A percentile compares a stretch with the other conserved stretches of the same genome.
Evolutionary conservation across 2,888 invertebrate species (phyloP).

Genomic region (Spilarctia lutea): DNA sequence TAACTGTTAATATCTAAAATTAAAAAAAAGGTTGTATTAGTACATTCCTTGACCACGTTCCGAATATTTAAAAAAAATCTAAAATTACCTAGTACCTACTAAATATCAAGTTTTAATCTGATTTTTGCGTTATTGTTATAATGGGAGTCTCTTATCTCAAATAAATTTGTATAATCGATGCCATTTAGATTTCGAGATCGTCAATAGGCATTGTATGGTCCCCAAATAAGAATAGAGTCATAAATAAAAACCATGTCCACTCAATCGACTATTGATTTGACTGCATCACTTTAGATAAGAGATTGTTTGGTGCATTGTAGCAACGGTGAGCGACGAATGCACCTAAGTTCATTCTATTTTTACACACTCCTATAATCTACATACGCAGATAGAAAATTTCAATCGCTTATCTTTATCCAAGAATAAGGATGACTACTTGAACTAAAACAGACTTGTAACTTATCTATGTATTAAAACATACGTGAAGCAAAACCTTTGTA

Average conservation of each 20-base stretch:
- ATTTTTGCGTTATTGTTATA: background rate
- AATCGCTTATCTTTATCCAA: too few relatives aligned
- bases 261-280: background rate
- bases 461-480: too few relatives aligned
- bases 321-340: background rate
- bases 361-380: background rate
- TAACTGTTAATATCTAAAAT: too few relatives aligned
- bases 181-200: too few relatives aligned
- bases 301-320: background rate
- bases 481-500: too few relatives aligned
- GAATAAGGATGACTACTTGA: background rate
- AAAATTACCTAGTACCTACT: background rate
- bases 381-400: background rate
- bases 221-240: background rate
- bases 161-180: background rate
- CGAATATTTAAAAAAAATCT: background rate
- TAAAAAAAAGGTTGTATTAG: background rate
- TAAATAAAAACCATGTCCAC: background rate
- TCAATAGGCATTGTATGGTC: too few relatives aligned
- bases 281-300: background rate
- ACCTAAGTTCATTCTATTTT: too few relatives aligned
- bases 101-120: background rate
- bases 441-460: too few relatives aligned
- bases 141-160: background rate
- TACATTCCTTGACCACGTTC: background rate